These are phyloP conservation scores for Hippoglossus stenolepis DNA, from an alignment of 2,113 vertebrate species.

Conservation along the genomic window DNA sequence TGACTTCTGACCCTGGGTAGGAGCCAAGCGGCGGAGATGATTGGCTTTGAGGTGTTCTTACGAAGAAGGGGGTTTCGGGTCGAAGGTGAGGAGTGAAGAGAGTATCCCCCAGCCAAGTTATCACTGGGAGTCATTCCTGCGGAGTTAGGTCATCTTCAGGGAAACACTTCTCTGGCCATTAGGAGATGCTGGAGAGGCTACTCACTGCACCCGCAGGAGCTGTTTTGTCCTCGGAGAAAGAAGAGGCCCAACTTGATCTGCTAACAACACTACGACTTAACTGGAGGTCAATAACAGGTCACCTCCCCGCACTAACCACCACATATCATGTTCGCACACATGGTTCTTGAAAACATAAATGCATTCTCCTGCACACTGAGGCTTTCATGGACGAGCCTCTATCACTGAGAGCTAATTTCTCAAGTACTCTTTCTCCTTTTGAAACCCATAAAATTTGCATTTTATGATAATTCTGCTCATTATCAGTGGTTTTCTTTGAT, in stretches of 20 bases:
- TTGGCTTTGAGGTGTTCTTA: slow-evolving; percentile 79
- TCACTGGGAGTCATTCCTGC: slow-evolving; percentile 63
- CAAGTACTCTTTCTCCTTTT: not conserved
- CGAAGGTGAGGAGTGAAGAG: slow-evolving; percentile 68
- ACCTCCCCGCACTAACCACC: slow-evolving; percentile 16
- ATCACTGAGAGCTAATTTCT: slow-evolving; percentile 3
- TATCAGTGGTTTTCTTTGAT: slow-evolving; percentile 21
- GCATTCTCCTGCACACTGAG: not conserved
- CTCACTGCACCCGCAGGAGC: slow-evolving; percentile 56
- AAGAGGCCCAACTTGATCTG: slow-evolving; percentile 28
- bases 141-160: slow-evolving; percentile 65
- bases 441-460: slow-evolving; percentile 18
- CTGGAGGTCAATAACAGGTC: slow-evolving; percentile 50
- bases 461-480: slow-evolving; percentile 17
- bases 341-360: slow-evolving; percentile 29
- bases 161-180: slow-evolving; percentile 42
- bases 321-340: slow-evolving; percentile 48
- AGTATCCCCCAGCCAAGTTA: slow-evolving; percentile 57
- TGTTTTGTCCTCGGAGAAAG: slow-evolving; percentile 41
- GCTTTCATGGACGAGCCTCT: not conserved
- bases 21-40: slow-evolving; percentile 58
- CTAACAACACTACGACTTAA: slow-evolving; percentile 51
- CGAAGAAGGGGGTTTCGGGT: slow-evolving; percentile 48
- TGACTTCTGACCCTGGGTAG: slow-evolving; percentile 63
- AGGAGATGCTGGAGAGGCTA: slow-evolving; percentile 42